Percentiles rank a stretch among this genome's conserved stretches.
Conservation (phyloP, 2,888 invertebrate genomes). For the Leptopilina drosophilae region DNA sequence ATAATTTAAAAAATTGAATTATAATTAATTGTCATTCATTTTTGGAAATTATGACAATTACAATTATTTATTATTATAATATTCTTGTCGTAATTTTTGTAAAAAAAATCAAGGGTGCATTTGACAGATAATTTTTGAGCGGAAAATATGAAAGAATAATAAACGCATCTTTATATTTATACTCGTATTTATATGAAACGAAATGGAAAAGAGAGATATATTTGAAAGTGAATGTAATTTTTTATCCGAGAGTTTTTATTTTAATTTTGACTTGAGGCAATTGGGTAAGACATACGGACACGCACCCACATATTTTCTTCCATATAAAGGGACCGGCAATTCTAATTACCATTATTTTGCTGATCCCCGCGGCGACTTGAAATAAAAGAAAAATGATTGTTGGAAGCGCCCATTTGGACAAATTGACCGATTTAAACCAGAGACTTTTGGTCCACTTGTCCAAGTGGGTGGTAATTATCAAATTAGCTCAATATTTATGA, state of each 20-base stretch:
- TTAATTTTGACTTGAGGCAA: slow-evolving; percentile 28
- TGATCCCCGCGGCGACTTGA: slow-evolving; percentile 13
- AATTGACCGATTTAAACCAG: slow-evolving; percentile 41
- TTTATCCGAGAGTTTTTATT: slow-evolving; percentile 27
- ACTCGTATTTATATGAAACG: not conserved
- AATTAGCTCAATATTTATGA: slow-evolving; percentile 44
- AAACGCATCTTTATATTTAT: too few species aligned
- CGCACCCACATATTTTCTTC: slow-evolving; percentile 34
- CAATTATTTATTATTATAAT: too few species aligned
- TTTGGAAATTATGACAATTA: too few species aligned
- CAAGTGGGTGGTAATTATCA: slow-evolving; percentile 41
- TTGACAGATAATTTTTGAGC: too few species aligned
- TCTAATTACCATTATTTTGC: slow-evolving; percentile 41
- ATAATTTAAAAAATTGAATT: too few species aligned
- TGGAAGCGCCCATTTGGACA: slow-evolving; percentile 40
- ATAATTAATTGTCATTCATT: too few species aligned
- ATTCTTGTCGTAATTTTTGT: too few species aligned
- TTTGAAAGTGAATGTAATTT: slow-evolving; percentile 18
- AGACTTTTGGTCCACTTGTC: slow-evolving; percentile 30
- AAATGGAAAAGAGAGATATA: slow-evolving; percentile 4
- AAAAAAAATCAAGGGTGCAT: too few species aligned
- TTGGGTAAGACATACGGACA: slow-evolving; percentile 6
- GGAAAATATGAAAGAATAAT: too few species aligned
- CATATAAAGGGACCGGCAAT: slow-evolving; percentile 34
- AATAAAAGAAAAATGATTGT: slow-evolving; percentile 36